These are phyloP conservation scores for Thysanoteuthis rhombus DNA, from an alignment of 2,888 invertebrate genomes.

Conservation along the genomic window DNA sequence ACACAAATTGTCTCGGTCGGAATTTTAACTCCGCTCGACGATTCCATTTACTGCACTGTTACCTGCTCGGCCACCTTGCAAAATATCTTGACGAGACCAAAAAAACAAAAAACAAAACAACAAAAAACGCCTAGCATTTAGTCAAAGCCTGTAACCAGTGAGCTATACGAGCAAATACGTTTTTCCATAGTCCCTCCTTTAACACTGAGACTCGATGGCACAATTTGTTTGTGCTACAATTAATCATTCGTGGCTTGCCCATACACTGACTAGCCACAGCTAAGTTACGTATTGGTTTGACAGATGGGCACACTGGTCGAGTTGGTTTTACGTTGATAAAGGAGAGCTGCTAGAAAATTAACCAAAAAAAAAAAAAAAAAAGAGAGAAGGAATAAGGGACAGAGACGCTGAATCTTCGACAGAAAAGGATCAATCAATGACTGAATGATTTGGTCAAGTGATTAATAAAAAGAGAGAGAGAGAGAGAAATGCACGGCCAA, in stretches of 20 bases:
- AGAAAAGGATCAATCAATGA: not conserved
- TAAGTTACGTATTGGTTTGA: not conserved
- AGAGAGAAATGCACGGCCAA: not conserved
- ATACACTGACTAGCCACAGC: not conserved
- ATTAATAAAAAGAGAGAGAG: not conserved
- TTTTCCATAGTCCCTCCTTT: not conserved
- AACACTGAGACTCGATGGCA: not conserved
- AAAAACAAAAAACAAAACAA: no score
- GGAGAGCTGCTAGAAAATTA: not conserved
- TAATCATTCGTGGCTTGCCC: not conserved
- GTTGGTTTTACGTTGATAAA: not conserved
- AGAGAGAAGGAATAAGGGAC: not conserved
- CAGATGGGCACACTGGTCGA: not conserved
- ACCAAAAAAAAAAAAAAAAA: not conserved
- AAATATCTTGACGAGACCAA: no score
- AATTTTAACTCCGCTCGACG: no score
- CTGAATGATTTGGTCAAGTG: not conserved
- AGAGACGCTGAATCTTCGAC: no score
- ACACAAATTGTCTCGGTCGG: no score
- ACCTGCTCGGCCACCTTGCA: no score
- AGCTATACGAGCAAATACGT: not conserved
- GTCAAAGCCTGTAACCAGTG: not conserved
- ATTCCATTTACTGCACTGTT: no score
- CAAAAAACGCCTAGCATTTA: not conserved
- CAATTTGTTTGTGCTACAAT: not conserved